phyloP scores from a whole-genome alignment of 1,140 invertebrate species.

The Teleopsis dalmanni region DNA sequence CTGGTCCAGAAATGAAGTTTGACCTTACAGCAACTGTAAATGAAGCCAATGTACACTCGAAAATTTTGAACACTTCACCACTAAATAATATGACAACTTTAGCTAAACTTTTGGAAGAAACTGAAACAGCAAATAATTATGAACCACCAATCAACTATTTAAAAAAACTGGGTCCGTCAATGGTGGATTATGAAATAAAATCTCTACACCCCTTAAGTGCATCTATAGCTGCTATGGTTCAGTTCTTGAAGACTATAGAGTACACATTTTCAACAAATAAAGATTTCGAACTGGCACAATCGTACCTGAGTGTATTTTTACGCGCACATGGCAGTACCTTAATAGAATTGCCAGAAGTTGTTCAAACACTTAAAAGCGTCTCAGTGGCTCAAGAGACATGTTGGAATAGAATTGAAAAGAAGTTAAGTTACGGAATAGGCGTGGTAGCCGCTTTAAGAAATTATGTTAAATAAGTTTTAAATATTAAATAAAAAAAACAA shows the following conservation, averaged over 20 bases:
- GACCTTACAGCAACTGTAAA: slow-evolving; percentile 54
- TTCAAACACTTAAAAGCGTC: slow-evolving; percentile 52
- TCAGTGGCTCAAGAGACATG: slow-evolving; percentile 51
- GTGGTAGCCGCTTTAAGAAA: slow-evolving; percentile 66
- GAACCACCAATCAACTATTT: slow-evolving; percentile 59
- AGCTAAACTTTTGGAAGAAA: slow-evolving; percentile 52
- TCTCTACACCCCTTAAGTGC: slow-evolving; percentile 65
- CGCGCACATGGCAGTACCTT: slow-evolving; percentile 71
- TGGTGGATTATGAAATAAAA: slow-evolving; percentile 84
- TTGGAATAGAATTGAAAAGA: slow-evolving; percentile 63
- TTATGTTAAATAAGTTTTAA: slow-evolving; percentile 28
- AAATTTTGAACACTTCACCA: slow-evolving; percentile 49
- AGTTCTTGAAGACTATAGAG: slow-evolving; percentile 73
- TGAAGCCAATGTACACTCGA: slow-evolving; percentile 42
- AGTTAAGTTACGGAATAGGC: slow-evolving; percentile 70
- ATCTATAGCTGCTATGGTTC: slow-evolving; percentile 58
- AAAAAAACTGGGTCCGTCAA: slow-evolving; percentile 74
- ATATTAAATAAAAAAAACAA: too few species aligned
- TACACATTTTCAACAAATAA: slow-evolving; percentile 64
- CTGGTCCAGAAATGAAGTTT: slow-evolving; percentile 76
- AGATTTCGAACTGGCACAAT: slow-evolving; percentile 87
- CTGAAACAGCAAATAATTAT: slow-evolving; percentile 46
- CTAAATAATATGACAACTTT: slow-evolving; percentile 61
- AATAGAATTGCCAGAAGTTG: slow-evolving; percentile 51
- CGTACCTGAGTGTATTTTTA: slow-evolving; percentile 86